These are phyloP conservation scores for Vesta saturnalis DNA, from an alignment of 2,888 invertebrate species.

Conservation along the genomic window DNA sequence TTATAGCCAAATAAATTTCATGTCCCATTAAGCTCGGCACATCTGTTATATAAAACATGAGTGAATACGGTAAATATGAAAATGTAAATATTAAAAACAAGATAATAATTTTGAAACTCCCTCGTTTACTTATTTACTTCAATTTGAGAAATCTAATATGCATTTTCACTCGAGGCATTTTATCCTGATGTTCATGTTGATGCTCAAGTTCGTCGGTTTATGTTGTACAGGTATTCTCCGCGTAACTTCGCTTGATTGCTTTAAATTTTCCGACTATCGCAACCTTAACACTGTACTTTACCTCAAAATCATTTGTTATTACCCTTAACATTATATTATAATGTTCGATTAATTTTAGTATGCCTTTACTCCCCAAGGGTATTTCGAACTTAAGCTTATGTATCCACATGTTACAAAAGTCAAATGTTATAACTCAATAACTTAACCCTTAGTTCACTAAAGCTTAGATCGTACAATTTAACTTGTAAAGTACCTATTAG, in stretches of 20 bases:
- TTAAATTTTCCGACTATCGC: background rate
- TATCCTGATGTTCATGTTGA: conserved; percentile 53
- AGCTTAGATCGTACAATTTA: background rate
- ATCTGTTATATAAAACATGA: conserved; percentile 34
- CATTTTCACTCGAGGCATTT: conserved; percentile 51
- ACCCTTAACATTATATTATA: background rate
- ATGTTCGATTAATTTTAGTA: conserved; percentile 11
- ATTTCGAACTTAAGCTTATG: background rate
- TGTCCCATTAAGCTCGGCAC: conserved; percentile 31
- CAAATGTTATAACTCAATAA: conserved; percentile 7
- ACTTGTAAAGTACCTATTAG: no score
- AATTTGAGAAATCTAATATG: conserved; percentile 48
- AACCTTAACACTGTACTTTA: background rate
- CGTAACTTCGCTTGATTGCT: background rate
- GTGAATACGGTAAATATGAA: conserved; percentile 33
- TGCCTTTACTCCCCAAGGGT: conserved; percentile 2
- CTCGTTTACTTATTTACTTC: conserved; percentile 53
- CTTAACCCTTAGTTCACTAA: background rate
- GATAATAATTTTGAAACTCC: conserved; percentile 42
- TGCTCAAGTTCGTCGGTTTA: conserved; percentile 39
- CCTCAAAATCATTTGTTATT: conserved; percentile 4
- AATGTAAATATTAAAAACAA: conserved; percentile 38
- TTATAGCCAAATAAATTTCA: conserved; percentile 29
- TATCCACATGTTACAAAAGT: background rate
- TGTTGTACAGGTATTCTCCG: conserved; percentile 5